Percentiles rank a stretch among this genome's conserved stretches.
phyloP scores from a whole-genome alignment of 2,888 invertebrate genomes.

The Agrochola macilenta region DNA sequence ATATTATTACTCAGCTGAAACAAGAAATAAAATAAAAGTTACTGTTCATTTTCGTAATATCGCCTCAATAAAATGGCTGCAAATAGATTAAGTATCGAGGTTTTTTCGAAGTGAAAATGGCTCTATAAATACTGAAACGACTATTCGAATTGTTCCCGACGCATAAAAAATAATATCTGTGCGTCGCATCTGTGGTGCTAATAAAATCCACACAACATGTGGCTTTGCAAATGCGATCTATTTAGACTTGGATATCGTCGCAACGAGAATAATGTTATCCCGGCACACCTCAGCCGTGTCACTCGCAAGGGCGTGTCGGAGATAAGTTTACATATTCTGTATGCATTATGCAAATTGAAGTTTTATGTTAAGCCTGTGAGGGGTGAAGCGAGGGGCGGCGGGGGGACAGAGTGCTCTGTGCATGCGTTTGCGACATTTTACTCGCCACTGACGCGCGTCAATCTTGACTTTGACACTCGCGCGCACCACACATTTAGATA shows the following conservation, averaged over 20 bases:
- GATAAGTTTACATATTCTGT: slow-evolving; percentile 90
- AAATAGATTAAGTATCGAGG: slow-evolving; percentile 54
- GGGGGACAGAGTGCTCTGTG: slow-evolving; percentile 63
- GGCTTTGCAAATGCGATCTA: slow-evolving; percentile 86
- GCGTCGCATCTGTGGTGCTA: slow-evolving; percentile 70
- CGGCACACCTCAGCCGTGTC: slow-evolving; percentile 88
- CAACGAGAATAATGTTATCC: slow-evolving; percentile 88
- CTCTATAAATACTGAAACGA: slow-evolving; percentile 67
- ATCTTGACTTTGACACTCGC: slow-evolving; percentile 72
- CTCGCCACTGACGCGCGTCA: slow-evolving; percentile 77
- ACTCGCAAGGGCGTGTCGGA: slow-evolving; percentile 88
- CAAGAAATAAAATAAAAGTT: slow-evolving; percentile 39
- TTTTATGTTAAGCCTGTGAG: slow-evolving; percentile 87
- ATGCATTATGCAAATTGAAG: slow-evolving; percentile 90
- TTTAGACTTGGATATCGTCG: slow-evolving; percentile 87
- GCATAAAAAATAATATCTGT: slow-evolving; percentile 73
- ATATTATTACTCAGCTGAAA: slow-evolving; percentile 48
- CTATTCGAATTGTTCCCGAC: slow-evolving; percentile 61
- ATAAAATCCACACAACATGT: slow-evolving; percentile 80
- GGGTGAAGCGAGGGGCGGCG: slow-evolving; percentile 41
- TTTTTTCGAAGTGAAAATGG: slow-evolving; percentile 60
- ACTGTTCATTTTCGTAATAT: slow-evolving; percentile 54
- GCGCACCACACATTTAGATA: slow-evolving; percentile 66
- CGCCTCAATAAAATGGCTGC: slow-evolving; percentile 53
- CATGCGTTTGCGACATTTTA: slow-evolving; percentile 75